Evolutionary conservation across 2,113 vertebrate genomes (phyloP).

Genomic region (Heterotilapia buettikoferi): DNA sequence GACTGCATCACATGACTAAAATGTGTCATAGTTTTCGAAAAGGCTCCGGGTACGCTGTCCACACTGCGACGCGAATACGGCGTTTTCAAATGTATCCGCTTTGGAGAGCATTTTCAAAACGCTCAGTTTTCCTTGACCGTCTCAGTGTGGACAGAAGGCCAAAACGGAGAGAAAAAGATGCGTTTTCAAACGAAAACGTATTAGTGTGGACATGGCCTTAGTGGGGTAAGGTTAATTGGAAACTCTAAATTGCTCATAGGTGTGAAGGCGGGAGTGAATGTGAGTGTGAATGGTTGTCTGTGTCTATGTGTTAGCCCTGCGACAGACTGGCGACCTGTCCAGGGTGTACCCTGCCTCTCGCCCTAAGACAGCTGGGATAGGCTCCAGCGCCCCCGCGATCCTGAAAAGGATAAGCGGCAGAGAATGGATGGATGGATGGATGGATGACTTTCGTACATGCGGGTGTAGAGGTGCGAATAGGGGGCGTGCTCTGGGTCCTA

Average conservation of each 20-base stretch:
- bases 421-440: neutral
- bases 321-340: no score
- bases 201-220: neutral
- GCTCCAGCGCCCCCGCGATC: accelerated
- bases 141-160: neutral
- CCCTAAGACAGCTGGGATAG: neutral
- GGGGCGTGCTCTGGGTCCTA: neutral
- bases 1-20: neutral
- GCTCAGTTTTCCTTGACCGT: neutral
- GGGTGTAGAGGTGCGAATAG: neutral
- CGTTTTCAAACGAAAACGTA: neutral
- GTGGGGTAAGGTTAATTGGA: neutral
- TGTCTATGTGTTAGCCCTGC: no score
- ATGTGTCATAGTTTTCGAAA: neutral
- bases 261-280: no score
- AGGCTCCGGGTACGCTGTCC: neutral
- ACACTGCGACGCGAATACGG: neutral
- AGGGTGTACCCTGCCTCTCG: no score
- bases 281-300: no score
- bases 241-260: neutral
- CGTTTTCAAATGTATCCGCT: neutral
- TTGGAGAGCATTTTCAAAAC: neutral
- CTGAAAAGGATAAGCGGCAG: neutral
- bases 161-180: neutral
- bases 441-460: neutral